Percentiles rank a stretch among this genome's conserved stretches.
phyloP scores from a whole-genome alignment of 2,797 vertebrate species.

The Oreochromis mossambicus region DNA sequence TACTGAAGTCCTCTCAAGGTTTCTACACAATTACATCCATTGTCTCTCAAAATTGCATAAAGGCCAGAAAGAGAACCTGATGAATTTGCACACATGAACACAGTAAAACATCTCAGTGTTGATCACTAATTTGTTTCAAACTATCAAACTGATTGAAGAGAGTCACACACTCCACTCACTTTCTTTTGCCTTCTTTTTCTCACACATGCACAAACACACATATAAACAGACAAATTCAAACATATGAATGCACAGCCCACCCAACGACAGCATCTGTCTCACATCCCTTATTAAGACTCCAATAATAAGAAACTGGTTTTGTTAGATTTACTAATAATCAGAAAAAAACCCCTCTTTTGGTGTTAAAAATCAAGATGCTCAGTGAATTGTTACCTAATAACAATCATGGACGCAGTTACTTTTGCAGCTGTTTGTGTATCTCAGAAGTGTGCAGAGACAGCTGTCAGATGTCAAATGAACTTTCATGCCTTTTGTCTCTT shows the following conservation, averaged over 20 bases:
- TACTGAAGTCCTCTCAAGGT: background rate
- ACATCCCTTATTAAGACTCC: background rate
- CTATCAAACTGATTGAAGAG: background rate
- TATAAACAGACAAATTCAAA: background rate
- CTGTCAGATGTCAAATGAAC: background rate
- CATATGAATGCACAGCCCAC: background rate
- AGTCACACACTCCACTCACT: background rate
- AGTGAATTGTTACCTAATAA: too few relatives aligned
- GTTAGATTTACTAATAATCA: too few relatives aligned
- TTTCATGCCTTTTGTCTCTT: background rate
- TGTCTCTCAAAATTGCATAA: background rate
- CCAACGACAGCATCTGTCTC: background rate
- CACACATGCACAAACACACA: background rate
- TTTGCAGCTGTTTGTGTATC: too few relatives aligned
- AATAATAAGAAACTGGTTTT: too few relatives aligned
- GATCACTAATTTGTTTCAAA: too few relatives aligned
- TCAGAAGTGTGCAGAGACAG: too few relatives aligned
- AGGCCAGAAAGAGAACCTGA: background rate
- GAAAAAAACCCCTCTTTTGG: too few relatives aligned
- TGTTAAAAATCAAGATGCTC: too few relatives aligned
- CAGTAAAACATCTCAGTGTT: background rate
- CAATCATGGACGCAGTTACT: too few relatives aligned
- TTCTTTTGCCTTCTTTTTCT: background rate
- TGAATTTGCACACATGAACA: background rate
- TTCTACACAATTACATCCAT: conserved; percentile 2